A percentile compares a stretch with the other conserved stretches of the same genome.
Conservation (phyloP, 92 coral and sea anemone species). For the Siderastrea radians region DNA sequence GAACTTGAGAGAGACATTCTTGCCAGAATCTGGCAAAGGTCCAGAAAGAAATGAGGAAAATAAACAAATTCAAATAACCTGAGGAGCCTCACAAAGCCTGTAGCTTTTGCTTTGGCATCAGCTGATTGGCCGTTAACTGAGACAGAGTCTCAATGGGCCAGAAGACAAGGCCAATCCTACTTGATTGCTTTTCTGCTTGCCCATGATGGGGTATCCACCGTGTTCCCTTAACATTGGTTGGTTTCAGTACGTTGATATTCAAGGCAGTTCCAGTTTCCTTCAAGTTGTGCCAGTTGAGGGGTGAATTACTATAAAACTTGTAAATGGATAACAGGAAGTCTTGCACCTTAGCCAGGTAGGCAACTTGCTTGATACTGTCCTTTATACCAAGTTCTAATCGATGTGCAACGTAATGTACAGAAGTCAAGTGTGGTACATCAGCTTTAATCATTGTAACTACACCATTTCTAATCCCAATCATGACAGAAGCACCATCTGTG, state of each 20-base stretch:
- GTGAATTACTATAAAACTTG: slow-evolving; percentile 40
- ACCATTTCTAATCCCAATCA: slow-evolving; percentile 20
- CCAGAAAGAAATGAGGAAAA: slow-evolving; percentile 59
- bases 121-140: slow-evolving; percentile 52
- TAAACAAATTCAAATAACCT: slow-evolving; percentile 52
- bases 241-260: slow-evolving; percentile 57
- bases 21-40: slow-evolving; percentile 63
- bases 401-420: neutral
- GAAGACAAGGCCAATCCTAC: slow-evolving; percentile 41
- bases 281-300: slow-evolving; percentile 42
- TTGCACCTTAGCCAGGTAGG: slow-evolving; percentile 45
- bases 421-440: neutral
- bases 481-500: slow-evolving; percentile 17
- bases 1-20: slow-evolving; percentile 59
- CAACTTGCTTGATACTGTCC: slow-evolving; percentile 42
- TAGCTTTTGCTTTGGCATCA: slow-evolving; percentile 63
- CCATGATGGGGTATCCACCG: slow-evolving; percentile 51
- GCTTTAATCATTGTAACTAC: slow-evolving; percentile 10
- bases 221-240: slow-evolving; percentile 53
- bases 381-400: slow-evolving; percentile 48
- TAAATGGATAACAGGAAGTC: slow-evolving; percentile 39
- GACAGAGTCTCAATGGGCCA: slow-evolving; percentile 53
- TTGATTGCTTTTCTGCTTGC: slow-evolving; percentile 49
- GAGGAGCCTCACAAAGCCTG: slow-evolving; percentile 56
- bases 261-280: slow-evolving; percentile 27